Percentiles rank a stretch among this genome's conserved stretches.
phyloP scores from a whole-genome alignment of 2,888 invertebrate genomes.

The Hyppa rectilinea region DNA sequence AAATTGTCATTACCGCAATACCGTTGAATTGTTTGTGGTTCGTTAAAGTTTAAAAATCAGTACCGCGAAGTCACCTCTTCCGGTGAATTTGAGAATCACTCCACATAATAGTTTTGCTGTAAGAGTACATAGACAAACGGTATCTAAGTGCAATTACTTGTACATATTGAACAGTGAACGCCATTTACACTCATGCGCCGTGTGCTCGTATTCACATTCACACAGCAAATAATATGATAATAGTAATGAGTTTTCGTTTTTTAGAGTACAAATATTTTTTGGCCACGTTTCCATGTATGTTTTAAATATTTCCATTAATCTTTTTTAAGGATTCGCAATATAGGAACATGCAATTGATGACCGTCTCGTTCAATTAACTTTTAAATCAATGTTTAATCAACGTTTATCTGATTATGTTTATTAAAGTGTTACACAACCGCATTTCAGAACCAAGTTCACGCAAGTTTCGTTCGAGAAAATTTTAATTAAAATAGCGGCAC shows the following conservation, averaged over 20 bases:
- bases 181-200: slow-evolving; percentile 42
- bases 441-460: slow-evolving; percentile 54
- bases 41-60: slow-evolving; percentile 73
- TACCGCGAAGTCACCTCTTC: slow-evolving; percentile 73
- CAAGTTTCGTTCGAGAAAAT: slow-evolving; percentile 74
- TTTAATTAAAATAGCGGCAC: slow-evolving; percentile 78
- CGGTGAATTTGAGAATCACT: slow-evolving; percentile 74
- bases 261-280: slow-evolving; percentile 24
- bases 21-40: slow-evolving; percentile 77
- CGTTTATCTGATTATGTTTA: slow-evolving; percentile 56
- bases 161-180: slow-evolving; percentile 62
- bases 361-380: slow-evolving; percentile 36
- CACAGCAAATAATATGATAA: slow-evolving; percentile 44
- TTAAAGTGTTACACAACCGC: slow-evolving; percentile 49
- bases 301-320: slow-evolving; percentile 20
- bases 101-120: slow-evolving; percentile 71
- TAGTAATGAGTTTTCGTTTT: slow-evolving; percentile 37
- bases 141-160: slow-evolving; percentile 70
- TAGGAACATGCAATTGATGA: slow-evolving; percentile 5
- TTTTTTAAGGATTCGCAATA: slow-evolving; percentile 28
- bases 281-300: slow-evolving; percentile 13
- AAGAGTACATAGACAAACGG: slow-evolving; percentile 69
- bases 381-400: slow-evolving; percentile 42
- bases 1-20: slow-evolving; percentile 74
- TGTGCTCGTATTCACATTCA: slow-evolving; percentile 37